Base-by-base conservation (phyloP, 2,888 invertebrate species). In the Crematogaster levior region DNA sequence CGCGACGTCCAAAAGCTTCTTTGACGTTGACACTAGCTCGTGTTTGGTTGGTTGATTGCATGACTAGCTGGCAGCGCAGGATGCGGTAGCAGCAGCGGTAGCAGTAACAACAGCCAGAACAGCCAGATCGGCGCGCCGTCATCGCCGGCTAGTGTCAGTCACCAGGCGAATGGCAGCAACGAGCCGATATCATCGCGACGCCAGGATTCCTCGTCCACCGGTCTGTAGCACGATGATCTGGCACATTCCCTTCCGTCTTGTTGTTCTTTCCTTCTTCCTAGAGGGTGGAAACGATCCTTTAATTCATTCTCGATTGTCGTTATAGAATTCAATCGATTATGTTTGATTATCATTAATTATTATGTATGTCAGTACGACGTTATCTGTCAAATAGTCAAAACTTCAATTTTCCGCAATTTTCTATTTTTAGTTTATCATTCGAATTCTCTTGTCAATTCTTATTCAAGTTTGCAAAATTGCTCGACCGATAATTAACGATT, bases 91-190 rank as follows among this genome's bases (percentile, higher is more conserved):
- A 91, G 92, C 90, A 90, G 91, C 84, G 92, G 93, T 90, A 92
- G 93, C 91, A 93, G 93, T 91, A 93, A 86, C 91, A 93, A 91
- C 93, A 94, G 94, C 92, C 94, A 94, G 82, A 94, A 93, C 92
- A 94, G 93, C 91, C 94, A 94, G 84, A 90, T 92, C 51, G 93
- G 93, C 63, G 90, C 91, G 30, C 92, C 88, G 24, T 83, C 87
- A n/a, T 88, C 89, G n/a, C 84, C 90, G n/a, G 85, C 90, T 51
- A 83, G 83, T 61, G 84, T 88, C 89, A 74, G 27, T 3, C 90
- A 88, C 89, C 87, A 90, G 87, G 89, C 80, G 66, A 88, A 89
- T 91, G 87, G 87, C 88, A 88, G 85, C 87, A 85, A 73, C 86
- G 86, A 81, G 68, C 63, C 87, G 81, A 83, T 83, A 80, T 43